Percentiles rank a stretch among this genome's conserved stretches.
phyloP scores from a whole-genome alignment of 53 echinoderm and acorn worm genomes.

The Holothuria scabra region DNA sequence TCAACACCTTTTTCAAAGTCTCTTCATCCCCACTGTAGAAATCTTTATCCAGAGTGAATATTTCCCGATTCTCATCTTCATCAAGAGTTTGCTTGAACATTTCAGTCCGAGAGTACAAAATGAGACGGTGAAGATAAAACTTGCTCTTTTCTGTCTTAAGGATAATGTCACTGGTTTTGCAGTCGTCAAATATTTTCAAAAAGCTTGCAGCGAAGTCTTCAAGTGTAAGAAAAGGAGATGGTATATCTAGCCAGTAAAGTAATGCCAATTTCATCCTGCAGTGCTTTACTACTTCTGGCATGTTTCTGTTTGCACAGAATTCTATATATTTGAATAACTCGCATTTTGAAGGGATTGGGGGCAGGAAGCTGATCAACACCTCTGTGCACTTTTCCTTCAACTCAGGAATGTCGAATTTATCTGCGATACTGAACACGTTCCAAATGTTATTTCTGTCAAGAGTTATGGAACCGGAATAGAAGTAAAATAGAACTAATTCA shows the following conservation, averaged over 20 bases:
- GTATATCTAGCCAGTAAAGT: too few relatives aligned
- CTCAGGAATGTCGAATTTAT: neutral
- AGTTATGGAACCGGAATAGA: constrained; percentile 18
- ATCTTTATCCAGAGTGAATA: neutral
- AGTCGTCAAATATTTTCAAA: neutral
- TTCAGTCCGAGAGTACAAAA: constrained; percentile 1
- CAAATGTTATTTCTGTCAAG: constrained; percentile 9
- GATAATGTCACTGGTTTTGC: neutral
- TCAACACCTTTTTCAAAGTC: neutral
- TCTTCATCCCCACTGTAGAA: neutral
- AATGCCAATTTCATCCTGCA: too few relatives aligned
- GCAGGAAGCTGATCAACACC: too few relatives aligned
- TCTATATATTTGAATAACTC: too few relatives aligned
- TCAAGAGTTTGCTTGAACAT: constrained; percentile 2
- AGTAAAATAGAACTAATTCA: neutral
- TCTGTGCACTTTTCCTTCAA: neutral
- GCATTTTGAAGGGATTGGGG: too few relatives aligned
- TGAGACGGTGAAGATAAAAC: neutral
- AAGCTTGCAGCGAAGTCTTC: neutral
- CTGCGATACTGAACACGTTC: neutral
- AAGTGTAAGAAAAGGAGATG: too few relatives aligned
- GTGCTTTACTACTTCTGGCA: too few relatives aligned
- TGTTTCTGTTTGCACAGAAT: too few relatives aligned
- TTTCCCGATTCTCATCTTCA: too few relatives aligned
- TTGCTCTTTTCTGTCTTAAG: neutral